Conservation (phyloP, 2,888 invertebrate species). For the Coelinius sp. region DNA sequence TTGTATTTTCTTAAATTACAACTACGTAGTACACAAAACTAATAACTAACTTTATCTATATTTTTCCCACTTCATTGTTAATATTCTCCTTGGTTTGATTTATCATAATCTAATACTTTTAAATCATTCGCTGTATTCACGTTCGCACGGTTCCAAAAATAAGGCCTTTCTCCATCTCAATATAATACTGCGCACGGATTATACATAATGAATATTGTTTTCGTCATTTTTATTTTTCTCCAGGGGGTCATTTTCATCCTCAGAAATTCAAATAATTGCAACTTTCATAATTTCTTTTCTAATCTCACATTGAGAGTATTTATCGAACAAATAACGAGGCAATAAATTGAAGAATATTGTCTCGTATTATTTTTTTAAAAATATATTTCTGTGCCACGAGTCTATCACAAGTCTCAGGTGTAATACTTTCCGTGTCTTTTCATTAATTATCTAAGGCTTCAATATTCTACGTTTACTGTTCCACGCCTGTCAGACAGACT, state of each 20-base stretch:
- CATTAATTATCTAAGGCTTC: slow-evolving; percentile 23
- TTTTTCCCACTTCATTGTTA: slow-evolving; percentile 1
- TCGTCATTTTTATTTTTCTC: not conserved
- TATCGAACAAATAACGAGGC: slow-evolving; percentile 27
- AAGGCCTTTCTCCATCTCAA: slow-evolving; percentile 46
- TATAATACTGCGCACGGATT: slow-evolving; percentile 32
- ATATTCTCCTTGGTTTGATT: slow-evolving; percentile 1
- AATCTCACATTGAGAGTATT: not conserved
- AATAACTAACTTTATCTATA: slow-evolving; percentile 44
- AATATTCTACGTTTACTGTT: slow-evolving; percentile 10
- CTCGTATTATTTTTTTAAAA: slow-evolving; percentile 2
- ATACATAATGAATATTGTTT: not conserved
- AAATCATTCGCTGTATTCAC: slow-evolving; percentile 46
- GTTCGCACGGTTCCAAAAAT: slow-evolving; percentile 47
- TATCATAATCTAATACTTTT: slow-evolving; percentile 8
- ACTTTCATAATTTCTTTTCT: slow-evolving; percentile 4
- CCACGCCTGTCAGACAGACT: not conserved
- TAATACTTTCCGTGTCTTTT: slow-evolving; percentile 14
- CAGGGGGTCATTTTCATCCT: slow-evolving; percentile 8
- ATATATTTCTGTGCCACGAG: not conserved
- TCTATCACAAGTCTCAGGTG: slow-evolving; percentile 14
- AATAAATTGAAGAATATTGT: slow-evolving; percentile 26
- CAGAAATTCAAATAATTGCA: slow-evolving; percentile 9
- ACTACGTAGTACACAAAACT: slow-evolving; percentile 36
- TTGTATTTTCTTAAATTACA: not conserved